A percentile compares a stretch with the other conserved stretches of the same genome.
phyloP scores from a whole-genome alignment of 2,113 vertebrate species.

The Synodontis membranacea region DNA sequence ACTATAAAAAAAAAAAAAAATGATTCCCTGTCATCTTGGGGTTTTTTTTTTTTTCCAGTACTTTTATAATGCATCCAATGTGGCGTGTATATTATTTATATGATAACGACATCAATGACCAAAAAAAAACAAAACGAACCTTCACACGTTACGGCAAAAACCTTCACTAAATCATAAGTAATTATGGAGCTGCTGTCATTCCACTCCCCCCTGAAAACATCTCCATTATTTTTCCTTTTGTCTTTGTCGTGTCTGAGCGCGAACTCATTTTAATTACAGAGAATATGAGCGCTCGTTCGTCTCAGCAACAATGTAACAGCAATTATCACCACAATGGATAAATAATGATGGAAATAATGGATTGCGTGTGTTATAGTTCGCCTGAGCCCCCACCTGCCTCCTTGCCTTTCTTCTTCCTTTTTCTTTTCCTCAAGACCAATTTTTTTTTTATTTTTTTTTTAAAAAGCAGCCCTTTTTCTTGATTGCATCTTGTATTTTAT shows the following conservation, averaged over 20 bases:
- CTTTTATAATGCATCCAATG: background rate
- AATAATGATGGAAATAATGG: constrained; percentile 32
- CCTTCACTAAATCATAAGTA: background rate
- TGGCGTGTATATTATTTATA: background rate
- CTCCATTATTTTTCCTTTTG: constrained; percentile 31
- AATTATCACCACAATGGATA: constrained; percentile 40
- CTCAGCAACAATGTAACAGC: constrained; percentile 34
- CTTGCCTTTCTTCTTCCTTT: background rate
- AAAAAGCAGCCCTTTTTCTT: background rate
- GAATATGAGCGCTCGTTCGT: constrained; percentile 41
- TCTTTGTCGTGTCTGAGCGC: constrained; percentile 25
- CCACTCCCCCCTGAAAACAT: background rate
- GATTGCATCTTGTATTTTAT: background rate
- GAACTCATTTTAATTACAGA: constrained; percentile 40
- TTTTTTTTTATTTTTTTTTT: background rate
- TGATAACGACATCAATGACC: background rate
- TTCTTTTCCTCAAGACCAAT: background rate
- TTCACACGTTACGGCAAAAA: background rate
- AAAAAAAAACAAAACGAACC: background rate
- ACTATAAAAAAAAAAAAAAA: background rate
- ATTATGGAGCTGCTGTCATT: background rate
- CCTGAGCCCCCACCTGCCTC: background rate
- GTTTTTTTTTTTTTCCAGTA: background rate
- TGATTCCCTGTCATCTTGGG: background rate
- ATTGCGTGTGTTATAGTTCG: constrained; percentile 13